These are phyloP conservation scores for Girardinus metallicus DNA, from an alignment of 2,797 vertebrate species.

Conservation along the genomic window DNA sequence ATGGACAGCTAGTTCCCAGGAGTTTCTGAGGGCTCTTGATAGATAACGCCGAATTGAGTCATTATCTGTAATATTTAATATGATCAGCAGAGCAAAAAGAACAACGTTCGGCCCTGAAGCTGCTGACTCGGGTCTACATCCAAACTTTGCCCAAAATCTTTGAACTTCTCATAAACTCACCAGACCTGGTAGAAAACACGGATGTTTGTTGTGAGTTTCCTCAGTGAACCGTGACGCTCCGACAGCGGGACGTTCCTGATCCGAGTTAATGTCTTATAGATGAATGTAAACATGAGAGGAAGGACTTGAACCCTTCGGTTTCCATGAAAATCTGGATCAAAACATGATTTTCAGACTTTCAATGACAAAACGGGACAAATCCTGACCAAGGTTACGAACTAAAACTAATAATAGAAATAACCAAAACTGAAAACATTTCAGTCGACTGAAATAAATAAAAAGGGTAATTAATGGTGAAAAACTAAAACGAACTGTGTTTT, in stretches of 20 bases:
- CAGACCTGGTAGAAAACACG: slow-evolving; percentile 1
- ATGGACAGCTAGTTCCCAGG: neutral
- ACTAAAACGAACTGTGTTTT: too few relatives aligned
- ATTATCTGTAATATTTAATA: neutral
- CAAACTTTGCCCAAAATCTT: slow-evolving; percentile 25
- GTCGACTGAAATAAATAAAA: too few relatives aligned
- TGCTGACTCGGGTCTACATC: slow-evolving; percentile 37
- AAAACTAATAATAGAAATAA: too few relatives aligned
- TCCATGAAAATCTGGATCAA: slow-evolving; percentile 15
- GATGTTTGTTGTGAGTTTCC: neutral
- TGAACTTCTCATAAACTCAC: slow-evolving; percentile 1
- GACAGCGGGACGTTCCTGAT: slow-evolving; percentile 22
- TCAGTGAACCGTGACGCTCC: slow-evolving; percentile 22
- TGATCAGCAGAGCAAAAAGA: slow-evolving; percentile 25
- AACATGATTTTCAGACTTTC: neutral
- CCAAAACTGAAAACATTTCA: too few relatives aligned
- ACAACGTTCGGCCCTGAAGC: slow-evolving; percentile 12
- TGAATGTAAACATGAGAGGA: slow-evolving; percentile 24
- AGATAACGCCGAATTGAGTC: too few relatives aligned
- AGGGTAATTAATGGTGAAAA: too few relatives aligned
- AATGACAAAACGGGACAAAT: neutral
- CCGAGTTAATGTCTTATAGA: slow-evolving; percentile 33
- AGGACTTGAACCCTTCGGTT: slow-evolving; percentile 19
- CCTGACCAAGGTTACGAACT: neutral
- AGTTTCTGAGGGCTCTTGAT: neutral